Base-by-base conservation (phyloP, 2,113 vertebrate genomes). In the Acanthochromis polyacanthus region DNA sequence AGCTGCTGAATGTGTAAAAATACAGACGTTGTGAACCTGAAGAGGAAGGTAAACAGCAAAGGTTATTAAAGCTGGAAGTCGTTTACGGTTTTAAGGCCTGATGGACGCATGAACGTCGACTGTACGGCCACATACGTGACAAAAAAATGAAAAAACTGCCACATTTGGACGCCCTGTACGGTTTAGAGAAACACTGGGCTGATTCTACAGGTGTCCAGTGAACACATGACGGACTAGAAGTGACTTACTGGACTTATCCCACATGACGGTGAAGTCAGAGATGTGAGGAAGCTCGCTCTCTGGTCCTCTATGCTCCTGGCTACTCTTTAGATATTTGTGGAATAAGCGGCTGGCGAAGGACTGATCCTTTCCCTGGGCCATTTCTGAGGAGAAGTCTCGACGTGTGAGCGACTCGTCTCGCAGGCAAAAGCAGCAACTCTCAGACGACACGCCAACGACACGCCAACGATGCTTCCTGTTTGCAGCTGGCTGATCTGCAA, bases 401-500 rank as follows among this genome's bases (percentile, higher is more conserved):
- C 2, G 45, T 46, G 43, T 51, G 45, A 76, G 57, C 48, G 50
- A 23, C 66, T 48, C 40, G 60, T 52, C 71, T 78, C 63, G 20
- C 53, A 71, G 75, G 76, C 85, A 64, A 85, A 85, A 93, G 84
- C 91, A 64, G 92, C 89, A 73, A 84, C 91, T 86, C 2, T 89
- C 88, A 93, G 59, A 87, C 82, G 62, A 38, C 72, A 89, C 87
- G 85, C 86, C 79, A 56, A 30, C 81, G 90, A 89, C 43, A 93
- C n/a, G n/a, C n/a, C n/a, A n/a, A n/a, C n/a, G n/a, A n/a, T n/a
- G 93, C 96, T 99, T 99, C 98, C 97, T 97, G 96, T 96, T 91
- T 85, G 93, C 91, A 92, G 88, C 60, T 75, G 71, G 86, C 80
- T 80, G 64, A 75, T 79, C 50, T 83, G 88, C 83, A 55, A 88